phyloP scores from a whole-genome alignment of 35 echinoderm and acorn worm genomes.

The Ophiothrix spiculata region DNA sequence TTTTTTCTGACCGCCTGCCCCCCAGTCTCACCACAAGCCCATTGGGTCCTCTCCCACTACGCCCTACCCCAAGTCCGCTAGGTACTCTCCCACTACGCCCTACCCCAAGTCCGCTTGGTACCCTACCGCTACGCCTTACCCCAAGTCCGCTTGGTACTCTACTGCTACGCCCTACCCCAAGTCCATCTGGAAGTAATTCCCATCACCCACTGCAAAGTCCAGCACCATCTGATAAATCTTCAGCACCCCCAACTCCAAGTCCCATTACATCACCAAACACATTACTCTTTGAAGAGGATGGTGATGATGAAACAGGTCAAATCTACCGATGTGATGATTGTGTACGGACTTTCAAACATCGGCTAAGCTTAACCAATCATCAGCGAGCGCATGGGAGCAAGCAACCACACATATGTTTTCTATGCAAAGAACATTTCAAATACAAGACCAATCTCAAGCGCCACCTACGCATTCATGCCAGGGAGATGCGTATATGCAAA shows the following conservation, averaged over 20 bases:
- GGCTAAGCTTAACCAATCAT: conserved; percentile 73
- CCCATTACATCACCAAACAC: background rate
- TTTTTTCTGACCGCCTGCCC: no score
- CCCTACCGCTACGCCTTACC: no score
- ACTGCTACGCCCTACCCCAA: background rate
- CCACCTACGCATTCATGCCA: conserved; percentile 65
- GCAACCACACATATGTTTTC: conserved; percentile 53
- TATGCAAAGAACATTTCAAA: conserved; percentile 59
- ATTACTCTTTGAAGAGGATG: background rate
- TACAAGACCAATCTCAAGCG: conserved; percentile 77
- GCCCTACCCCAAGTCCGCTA: no score
- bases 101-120: no score
- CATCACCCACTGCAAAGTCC: background rate
- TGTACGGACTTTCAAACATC: conserved; percentile 56
- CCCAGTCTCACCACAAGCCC: no score
- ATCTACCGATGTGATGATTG: conserved; percentile 42
- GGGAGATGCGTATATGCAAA: conserved; percentile 66
- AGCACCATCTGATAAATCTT: background rate
- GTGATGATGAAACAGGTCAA: no score
- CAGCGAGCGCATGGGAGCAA: conserved; percentile 53
- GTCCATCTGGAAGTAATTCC: background rate
- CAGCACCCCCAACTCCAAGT: background rate
- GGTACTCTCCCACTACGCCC: no score
- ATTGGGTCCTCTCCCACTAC: no score
- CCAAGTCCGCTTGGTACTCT: no score